These are phyloP conservation scores for Myocastor coypus DNA, from an alignment of 2,113 vertebrate species.

Conservation along the genomic window DNA sequence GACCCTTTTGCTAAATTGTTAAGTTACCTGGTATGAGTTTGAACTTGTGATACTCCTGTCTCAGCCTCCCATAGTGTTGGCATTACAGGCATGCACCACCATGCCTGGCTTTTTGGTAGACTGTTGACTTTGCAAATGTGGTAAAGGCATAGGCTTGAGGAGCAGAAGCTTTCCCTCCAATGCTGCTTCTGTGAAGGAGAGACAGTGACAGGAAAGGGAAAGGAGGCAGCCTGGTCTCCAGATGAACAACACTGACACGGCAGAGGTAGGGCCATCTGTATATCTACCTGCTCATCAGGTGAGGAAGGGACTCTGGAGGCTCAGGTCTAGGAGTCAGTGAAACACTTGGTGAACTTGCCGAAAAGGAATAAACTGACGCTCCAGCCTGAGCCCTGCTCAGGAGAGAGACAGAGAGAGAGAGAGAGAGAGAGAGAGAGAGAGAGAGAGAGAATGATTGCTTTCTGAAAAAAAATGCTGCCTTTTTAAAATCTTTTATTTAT, in stretches of 20 bases:
- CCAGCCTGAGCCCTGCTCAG: background rate
- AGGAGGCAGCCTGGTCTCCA: background rate
- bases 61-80: background rate
- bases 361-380: background rate
- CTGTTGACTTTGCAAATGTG: background rate
- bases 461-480: background rate
- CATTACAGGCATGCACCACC: background rate
- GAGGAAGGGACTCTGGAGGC: background rate
- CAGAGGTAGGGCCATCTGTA: background rate
- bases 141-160: background rate
- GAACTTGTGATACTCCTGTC: background rate
- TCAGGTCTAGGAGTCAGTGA: background rate
- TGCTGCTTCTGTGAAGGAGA: background rate
- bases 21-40: background rate
- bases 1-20: background rate
- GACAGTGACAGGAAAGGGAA: background rate
- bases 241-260: background rate
- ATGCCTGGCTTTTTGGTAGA: background rate
- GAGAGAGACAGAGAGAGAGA: too few relatives aligned
- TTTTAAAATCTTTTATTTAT: background rate
- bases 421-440: background rate
- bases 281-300: accelerated
- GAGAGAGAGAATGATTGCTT: background rate
- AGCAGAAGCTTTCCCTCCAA: background rate
- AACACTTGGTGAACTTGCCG: background rate